Percentiles rank a stretch among this genome's conserved stretches.
These are phyloP conservation scores for Phasianus colchicus DNA, from an alignment of 2,113 vertebrate genomes.

Conservation along the genomic window DNA sequence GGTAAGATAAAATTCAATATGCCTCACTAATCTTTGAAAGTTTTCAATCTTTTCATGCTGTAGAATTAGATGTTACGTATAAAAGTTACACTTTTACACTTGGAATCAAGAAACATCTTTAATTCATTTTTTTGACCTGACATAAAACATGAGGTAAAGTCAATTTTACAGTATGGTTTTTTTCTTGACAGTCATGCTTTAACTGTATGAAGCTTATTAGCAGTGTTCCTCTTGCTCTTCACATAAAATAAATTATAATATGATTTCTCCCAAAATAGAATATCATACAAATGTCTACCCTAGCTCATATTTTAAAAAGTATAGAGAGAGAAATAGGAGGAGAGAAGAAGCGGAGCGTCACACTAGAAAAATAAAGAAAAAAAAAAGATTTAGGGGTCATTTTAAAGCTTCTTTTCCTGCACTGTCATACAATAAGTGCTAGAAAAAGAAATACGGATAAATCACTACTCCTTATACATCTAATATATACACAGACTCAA, in stretches of 20 bases:
- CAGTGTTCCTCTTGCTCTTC: not conserved
- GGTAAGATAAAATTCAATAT: not conserved
- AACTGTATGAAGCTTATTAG: not conserved
- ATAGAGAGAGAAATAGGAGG: not conserved
- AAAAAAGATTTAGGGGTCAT: not conserved
- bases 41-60: not conserved
- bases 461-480: constrained; percentile 46
- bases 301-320: not conserved
- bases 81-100: not conserved
- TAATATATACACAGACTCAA: constrained; percentile 14
- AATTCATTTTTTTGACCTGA: not conserved
- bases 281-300: not conserved
- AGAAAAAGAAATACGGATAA: constrained; percentile 60
- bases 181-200: not conserved
- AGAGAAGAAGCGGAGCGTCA: not conserved
- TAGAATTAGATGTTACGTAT: not conserved
- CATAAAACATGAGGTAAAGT: not conserved
- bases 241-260: not conserved
- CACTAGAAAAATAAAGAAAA: not conserved
- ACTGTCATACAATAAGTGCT: not conserved
- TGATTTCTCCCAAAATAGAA: not conserved
- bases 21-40: not conserved
- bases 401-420: constrained; percentile 9
- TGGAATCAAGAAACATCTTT: not conserved
- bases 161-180: not conserved